A percentile compares a stretch with the other conserved stretches of the same genome.
Conservation (phyloP, 1,140 invertebrate genomes). For the Aphis gossypii region DNA sequence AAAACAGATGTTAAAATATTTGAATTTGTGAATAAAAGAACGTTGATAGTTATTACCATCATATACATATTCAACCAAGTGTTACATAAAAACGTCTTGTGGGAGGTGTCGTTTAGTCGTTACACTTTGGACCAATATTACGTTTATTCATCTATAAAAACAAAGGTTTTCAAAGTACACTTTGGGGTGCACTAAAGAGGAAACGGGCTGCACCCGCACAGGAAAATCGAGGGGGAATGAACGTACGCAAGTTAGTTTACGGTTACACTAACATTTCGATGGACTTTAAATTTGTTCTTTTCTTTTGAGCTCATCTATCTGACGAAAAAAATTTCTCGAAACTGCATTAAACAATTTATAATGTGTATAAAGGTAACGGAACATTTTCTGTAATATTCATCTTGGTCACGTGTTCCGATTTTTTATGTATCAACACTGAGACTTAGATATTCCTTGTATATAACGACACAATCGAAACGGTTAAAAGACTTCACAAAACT, state of each 20-base stretch:
- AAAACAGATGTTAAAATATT: not conserved
- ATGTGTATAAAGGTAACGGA: not conserved
- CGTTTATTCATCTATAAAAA: slow-evolving; percentile 53
- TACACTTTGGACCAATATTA: not conserved
- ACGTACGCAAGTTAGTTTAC: slow-evolving; percentile 11
- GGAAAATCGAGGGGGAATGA: not conserved
- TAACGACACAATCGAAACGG: not conserved
- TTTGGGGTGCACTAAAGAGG: slow-evolving; percentile 28
- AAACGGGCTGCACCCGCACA: not conserved
- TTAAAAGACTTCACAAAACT: not conserved
- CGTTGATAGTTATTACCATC: not conserved
- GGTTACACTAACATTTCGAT: slow-evolving; percentile 17
- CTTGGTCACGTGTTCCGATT: not conserved
- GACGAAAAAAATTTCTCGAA: not conserved
- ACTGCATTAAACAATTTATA: slow-evolving; percentile 9
- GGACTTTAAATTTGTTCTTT: slow-evolving; percentile 13
- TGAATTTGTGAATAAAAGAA: slow-evolving; percentile 11
- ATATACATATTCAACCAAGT: not conserved
- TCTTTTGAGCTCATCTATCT: not conserved
- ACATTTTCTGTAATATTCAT: not conserved
- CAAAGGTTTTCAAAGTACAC: slow-evolving; percentile 29
- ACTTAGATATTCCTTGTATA: not conserved
- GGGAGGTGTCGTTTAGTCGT: not conserved
- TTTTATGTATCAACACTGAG: not conserved
- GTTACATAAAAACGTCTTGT: not conserved